A percentile compares a stretch with the other conserved stretches of the same genome.
Evolutionary conservation across 2,113 vertebrate species (phyloP).

Genomic region (Oryzias woworae): DNA sequence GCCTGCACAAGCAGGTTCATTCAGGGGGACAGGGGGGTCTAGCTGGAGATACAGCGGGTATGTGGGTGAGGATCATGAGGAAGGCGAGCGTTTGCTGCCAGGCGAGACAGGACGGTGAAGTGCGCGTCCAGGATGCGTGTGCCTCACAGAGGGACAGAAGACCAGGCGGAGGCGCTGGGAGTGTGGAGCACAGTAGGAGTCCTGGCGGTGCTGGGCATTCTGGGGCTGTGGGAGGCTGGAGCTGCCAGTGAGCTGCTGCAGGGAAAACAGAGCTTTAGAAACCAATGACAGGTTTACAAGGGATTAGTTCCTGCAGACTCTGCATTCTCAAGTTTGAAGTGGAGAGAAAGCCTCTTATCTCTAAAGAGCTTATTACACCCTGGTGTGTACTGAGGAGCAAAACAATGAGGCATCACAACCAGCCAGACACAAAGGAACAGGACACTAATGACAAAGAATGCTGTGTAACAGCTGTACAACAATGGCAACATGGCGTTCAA

Average conservation of each 20-base stretch:
- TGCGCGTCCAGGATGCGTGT: constrained; percentile 39
- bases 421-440: constrained; percentile 55
- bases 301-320: constrained; percentile 83
- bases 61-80: constrained; percentile 46
- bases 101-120: constrained; percentile 41
- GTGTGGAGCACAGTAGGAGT: constrained; percentile 50
- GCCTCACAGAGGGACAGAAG: constrained; percentile 39
- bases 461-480: constrained; percentile 39
- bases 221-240: constrained; percentile 53
- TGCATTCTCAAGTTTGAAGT: constrained; percentile 81
- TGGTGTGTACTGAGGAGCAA: constrained; percentile 69
- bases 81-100: constrained; percentile 28
- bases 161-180: constrained; percentile 54
- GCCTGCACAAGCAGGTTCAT: neutral
- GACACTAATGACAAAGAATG: constrained; percentile 37
- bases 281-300: constrained; percentile 78
- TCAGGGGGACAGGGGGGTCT: constrained; percentile 3
- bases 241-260: constrained; percentile 63
- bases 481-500: neutral
- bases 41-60: constrained; percentile 14
- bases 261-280: constrained; percentile 64
- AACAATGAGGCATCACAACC: constrained; percentile 72
- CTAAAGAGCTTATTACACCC: constrained; percentile 79
- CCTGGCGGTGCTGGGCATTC: constrained; percentile 42
- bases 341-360: constrained; percentile 80